Conservation (phyloP, 2,797 vertebrate genomes). For the Halcyon chelicuti region DNA sequence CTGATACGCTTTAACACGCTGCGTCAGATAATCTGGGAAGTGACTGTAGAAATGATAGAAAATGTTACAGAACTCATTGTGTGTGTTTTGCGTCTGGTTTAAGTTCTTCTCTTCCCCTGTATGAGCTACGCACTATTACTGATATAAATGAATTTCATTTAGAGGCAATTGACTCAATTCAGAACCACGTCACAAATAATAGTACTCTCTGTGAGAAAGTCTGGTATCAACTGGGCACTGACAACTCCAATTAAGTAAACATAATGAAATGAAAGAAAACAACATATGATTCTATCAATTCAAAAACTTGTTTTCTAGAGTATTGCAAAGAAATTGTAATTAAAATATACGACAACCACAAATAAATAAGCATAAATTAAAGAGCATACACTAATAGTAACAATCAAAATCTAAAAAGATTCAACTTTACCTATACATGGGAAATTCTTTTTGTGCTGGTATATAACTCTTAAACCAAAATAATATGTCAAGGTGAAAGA, state of each 20-base stretch:
- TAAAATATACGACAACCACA: background rate
- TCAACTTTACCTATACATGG: background rate
- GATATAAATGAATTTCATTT: background rate
- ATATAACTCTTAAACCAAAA: background rate
- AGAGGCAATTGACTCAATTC: background rate
- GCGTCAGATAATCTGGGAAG: background rate
- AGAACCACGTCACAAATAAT: background rate
- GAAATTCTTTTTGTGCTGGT: background rate
- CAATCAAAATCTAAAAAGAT: background rate
- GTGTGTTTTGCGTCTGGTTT: background rate
- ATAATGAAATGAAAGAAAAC: background rate
- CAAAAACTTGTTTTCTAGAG: background rate
- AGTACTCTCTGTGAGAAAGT: background rate
- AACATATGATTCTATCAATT: background rate
- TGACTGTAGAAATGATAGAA: background rate
- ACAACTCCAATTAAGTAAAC: background rate
- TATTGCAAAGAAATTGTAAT: background rate
- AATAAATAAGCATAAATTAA: background rate
- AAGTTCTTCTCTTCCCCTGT: background rate
- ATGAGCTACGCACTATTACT: background rate
- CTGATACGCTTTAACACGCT: background rate
- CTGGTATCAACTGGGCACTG: background rate
- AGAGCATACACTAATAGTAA: background rate
- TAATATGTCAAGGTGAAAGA: background rate
- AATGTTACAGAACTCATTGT: background rate